These are phyloP conservation scores for Erpornis zantholeuca DNA, from an alignment of 2,113 vertebrate species.

Conservation along the genomic window DNA sequence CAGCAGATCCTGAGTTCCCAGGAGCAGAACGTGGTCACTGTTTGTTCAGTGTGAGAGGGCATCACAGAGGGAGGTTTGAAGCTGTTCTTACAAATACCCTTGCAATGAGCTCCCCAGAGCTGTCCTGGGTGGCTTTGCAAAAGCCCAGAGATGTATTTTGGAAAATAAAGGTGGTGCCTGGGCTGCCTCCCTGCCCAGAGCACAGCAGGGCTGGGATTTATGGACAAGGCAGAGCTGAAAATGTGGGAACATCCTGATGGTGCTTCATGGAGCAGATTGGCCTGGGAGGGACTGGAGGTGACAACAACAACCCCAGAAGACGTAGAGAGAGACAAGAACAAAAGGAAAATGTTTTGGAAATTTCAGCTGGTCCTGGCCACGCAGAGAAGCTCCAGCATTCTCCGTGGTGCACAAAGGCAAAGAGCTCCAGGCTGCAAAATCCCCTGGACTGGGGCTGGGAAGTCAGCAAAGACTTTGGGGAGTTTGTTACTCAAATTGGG, in stretches of 20 bases:
- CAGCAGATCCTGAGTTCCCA: not conserved
- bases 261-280: not conserved
- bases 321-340: not conserved
- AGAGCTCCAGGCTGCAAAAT: not conserved
- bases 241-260: not conserved
- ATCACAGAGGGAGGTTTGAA: not conserved
- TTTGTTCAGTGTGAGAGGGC: not conserved
- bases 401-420: not conserved
- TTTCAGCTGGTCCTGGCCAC: not conserved
- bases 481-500: not conserved
- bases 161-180: not conserved
- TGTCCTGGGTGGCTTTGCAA: not conserved
- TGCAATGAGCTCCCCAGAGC: not conserved
- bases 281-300: not conserved
- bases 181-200: not conserved
- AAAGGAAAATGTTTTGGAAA: not conserved
- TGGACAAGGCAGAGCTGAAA: not conserved
- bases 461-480: not conserved
- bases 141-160: not conserved
- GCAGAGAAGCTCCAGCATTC: fast-evolving
- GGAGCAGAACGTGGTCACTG: not conserved
- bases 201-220: not conserved
- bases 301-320: not conserved
- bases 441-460: not conserved
- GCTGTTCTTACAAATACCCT: not conserved